Conservation (phyloP, 2,797 vertebrate genomes). For the Petrocephalus schoutedeni region DNA sequence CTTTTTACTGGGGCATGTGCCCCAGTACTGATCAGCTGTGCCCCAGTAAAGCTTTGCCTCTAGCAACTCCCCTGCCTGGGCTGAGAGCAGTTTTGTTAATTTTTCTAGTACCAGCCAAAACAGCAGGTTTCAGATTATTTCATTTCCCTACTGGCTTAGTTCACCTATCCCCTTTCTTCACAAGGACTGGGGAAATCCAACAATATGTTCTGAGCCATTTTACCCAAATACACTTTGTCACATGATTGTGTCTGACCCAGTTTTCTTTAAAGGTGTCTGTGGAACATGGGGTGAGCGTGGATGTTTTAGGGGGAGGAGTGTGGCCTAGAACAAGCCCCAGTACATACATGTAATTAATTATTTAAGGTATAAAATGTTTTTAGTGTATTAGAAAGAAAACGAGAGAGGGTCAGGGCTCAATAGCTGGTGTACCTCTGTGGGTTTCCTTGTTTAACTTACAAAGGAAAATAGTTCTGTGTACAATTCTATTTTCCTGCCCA, state of each 20-base stretch:
- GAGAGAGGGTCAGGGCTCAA: neutral
- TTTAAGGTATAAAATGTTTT: neutral
- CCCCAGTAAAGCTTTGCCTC: too few species aligned
- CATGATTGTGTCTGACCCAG: conserved; percentile 1
- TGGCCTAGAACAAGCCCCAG: neutral
- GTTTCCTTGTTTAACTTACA: neutral
- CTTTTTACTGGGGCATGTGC: too few species aligned
- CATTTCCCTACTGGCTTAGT: neutral
- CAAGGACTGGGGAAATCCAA: neutral
- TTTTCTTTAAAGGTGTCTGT: neutral
- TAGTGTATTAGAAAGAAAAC: neutral
- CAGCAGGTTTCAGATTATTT: neutral
- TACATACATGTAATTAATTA: neutral
- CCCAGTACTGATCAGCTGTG: too few species aligned
- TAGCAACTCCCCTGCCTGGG: neutral
- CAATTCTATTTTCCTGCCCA: neutral
- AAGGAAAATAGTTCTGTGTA: neutral
- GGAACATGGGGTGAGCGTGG: neutral
- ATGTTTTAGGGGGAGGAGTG: neutral
- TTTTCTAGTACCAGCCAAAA: neutral
- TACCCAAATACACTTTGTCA: neutral
- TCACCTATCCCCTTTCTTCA: neutral
- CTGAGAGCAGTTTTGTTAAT: neutral
- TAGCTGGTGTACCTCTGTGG: neutral
- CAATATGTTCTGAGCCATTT: neutral